Evolutionary conservation across 2,797 vertebrate species (phyloP), one percentile per base, ranked within the genome.

Genomic region (Phrynocephalus forsythii): DNA sequence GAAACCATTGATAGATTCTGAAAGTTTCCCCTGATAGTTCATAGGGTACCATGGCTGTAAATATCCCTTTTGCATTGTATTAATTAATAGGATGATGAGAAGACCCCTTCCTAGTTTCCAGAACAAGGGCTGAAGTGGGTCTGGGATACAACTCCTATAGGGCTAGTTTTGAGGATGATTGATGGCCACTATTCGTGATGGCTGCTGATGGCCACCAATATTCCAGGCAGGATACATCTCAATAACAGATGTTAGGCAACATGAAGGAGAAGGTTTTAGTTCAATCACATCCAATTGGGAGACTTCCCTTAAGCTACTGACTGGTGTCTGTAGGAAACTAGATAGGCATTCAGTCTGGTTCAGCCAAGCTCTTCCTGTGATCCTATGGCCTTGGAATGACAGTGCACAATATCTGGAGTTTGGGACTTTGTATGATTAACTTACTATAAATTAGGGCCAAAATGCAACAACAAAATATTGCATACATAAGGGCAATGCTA

Each of bases 1-100:
- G 89, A 30, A 72, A 77, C 30, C 20, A 91, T 91, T 33, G 71
- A 33, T 6, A 28, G 9, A 67, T 68, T 85, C 80, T 81, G 30
- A 63, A 63, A 10, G 52, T 15, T 73, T 72, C 7, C 8, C 33
- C 28, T 72, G 63, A 26, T 28, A 16, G 8, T 60, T 3, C 26
- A 50, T 6, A 33, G 28, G 68, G 8, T 24, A 33, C 8, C 16
- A 18, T 84, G 52, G 66, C 52, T 44, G 18, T 9, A 33, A 15
- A 79, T 1, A 85, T 77, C 26, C 38, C 44, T 33, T 20, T 38
- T 26, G 38, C 22, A 28, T 82, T 28, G 44, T 82, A 26, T 82
- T 28, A 81, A 67, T 26, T 44, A 38, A 67, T 68, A 63, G 33
- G 30, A 30, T 60, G 6, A 2, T 75, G 52, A 28, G 24, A 48